Evolutionary conservation across 2,113 vertebrate species (phyloP), one percentile per base, ranked within the genome.

Genomic region (Lepidothrix coronata): DNA sequence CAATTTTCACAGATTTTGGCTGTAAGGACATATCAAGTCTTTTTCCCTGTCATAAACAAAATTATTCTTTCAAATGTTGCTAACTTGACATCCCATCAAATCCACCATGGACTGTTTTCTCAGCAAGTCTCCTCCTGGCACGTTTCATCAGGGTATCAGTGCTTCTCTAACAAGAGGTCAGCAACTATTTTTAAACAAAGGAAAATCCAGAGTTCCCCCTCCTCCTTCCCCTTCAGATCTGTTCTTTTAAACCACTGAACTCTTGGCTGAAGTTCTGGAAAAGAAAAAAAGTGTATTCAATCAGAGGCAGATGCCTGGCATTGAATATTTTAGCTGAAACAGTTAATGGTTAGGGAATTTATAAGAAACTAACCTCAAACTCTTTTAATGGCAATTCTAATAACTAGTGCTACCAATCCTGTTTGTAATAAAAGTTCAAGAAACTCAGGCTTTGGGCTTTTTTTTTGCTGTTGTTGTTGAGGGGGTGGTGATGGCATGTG

Each of bases 231-330:
- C 17, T 19, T 9, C 27, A 91, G 62, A 35, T 80, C 68, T 88
- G 85, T 55, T 90, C 82, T 77, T 88, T 43, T 66, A 90, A 96
- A 88, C 63, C 79, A 82, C 63, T 73, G 79, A 95, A 86, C 82
- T 91, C 82, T 90, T 92, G 62, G 75, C 82, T 91, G 63, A 95
- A 80, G 82, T 51, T 83, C 12, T 83, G 67, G 58, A 85, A 94
- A 94, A 84, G 27, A 59, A 81, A 89, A 83, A 80, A 82, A 76
- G 12, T 3, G 1, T 11, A 46, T 80, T 91, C 91, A 68, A 68
- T 85, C 62, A 51, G 31, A 93, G 85, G 80, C 91, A 96, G 77
- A 96, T 85, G 71, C 81, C 73, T 82, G 81, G 89, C 81, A 82
- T 8, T 1, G 27, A 75, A 8, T 48, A 51, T 76, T 89, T 67